Base-by-base conservation (phyloP, 2,797 vertebrate genomes). In the Pelochelys cantorii region DNA sequence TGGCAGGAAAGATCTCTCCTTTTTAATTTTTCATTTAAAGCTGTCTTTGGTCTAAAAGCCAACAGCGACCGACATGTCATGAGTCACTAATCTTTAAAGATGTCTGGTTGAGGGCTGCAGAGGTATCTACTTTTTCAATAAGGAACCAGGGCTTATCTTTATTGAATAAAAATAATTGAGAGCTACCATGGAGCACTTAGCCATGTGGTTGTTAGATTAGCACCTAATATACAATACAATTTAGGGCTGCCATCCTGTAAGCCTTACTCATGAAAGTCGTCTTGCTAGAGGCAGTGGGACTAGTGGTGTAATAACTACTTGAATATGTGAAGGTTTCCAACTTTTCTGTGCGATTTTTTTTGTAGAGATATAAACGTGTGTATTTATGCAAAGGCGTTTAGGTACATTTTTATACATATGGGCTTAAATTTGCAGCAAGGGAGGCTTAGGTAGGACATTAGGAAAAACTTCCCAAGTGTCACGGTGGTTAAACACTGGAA, bases 31-130 rank as follows among this genome's bases (percentile, higher is more conserved):
- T 83, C 65, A 1, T 92, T 94, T 77, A 57, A 86, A 92, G 74
- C 85, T 80, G 57, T 60, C 29, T 87, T 83, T 91, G 89, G 89
- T 82, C 77, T 75, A 74, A 88, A 90, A 82, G 79, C 85, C 86
- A 79, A 42, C 31, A 65, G 65, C 75, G 31, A 9, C 81, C 65
- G 6, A 84, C 68, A 2, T 1, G 12, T 84, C 82, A 5, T 8
- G 79, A 94, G 22, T 57, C 57, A 31, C 90, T 93, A 48, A 53
- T 91, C 85, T 81, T 71, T 81, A 79, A 71, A 52, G 34, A 62
- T 53, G 27, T 60, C 2, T 1, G 74, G 54, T 68, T 12, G 3
- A 18, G 79, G 83, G 68, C 68, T 89, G 79, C 81, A 60, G 91
- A 3, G 29, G 22, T 62, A 80, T 91, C 89, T 92, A 20, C n/a